Percentiles rank a stretch among this genome's conserved stretches.
Conservation (phyloP, 2,113 vertebrate species). For the Deroptyus accipitrinus region DNA sequence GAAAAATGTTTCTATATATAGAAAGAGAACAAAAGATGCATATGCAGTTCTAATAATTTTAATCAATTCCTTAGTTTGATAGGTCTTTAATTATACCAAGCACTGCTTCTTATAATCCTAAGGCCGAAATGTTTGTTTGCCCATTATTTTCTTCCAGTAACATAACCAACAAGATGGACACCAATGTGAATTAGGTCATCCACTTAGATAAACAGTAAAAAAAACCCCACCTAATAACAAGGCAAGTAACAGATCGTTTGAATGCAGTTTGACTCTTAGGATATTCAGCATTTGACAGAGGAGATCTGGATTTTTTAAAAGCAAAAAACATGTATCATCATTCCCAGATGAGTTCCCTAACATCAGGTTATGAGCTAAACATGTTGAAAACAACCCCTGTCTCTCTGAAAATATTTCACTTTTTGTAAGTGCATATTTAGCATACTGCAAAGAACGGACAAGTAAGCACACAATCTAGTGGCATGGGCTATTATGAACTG, state of each 20-base stretch:
- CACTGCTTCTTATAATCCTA: neutral
- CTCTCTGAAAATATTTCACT: neutral
- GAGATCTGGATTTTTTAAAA: neutral
- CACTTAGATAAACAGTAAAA: neutral
- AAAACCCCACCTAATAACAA: neutral
- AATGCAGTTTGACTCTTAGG: neutral
- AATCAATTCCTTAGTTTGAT: neutral
- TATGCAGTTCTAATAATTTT: neutral
- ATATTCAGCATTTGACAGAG: neutral
- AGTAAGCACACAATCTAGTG: neutral
- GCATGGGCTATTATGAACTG: neutral
- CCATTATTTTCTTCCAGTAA: neutral
- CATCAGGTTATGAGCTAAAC: neutral
- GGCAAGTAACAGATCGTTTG: neutral
- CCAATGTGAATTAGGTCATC: neutral
- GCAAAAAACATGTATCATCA: neutral
- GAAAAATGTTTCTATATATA: neutral
- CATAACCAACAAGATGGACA: neutral
- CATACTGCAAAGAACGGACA: neutral
- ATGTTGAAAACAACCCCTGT: neutral
- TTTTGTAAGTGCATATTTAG: neutral
- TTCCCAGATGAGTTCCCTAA: neutral
- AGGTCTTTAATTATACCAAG: neutral
- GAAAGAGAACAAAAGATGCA: neutral
- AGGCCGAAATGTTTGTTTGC: neutral